Evolutionary conservation across 2,113 vertebrate species (phyloP).

Genomic region (Carettochelys insculpta): DNA sequence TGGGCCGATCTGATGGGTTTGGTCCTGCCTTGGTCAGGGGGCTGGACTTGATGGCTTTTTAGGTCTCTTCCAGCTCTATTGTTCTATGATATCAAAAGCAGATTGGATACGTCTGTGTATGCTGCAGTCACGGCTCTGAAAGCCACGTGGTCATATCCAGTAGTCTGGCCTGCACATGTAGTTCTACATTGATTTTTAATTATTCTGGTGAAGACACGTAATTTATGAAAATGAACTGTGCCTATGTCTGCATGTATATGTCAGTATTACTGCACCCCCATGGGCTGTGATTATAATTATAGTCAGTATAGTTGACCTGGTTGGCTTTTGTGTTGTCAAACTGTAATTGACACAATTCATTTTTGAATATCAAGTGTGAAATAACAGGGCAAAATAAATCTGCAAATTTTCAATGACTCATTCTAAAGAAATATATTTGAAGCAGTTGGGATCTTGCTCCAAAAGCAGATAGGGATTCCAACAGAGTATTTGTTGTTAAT

Average conservation of each 20-base stretch:
- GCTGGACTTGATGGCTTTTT: no score
- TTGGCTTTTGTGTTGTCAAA: rapidly evolving
- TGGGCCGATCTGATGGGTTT: no score
- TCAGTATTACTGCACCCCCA: rapidly evolving
- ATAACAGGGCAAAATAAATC: not conserved
- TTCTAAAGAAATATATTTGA: not conserved
- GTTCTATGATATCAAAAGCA: not conserved
- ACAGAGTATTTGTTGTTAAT: not conserved
- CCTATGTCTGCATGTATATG: not conserved
- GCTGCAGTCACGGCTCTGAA: not conserved
- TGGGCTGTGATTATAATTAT: not conserved
- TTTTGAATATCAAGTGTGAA: not conserved
- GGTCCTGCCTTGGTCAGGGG: no score
- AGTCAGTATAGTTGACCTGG: not conserved
- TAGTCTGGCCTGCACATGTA: not conserved
- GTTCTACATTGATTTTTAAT: not conserved
- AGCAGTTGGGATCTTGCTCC: not conserved
- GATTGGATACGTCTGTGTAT: not conserved
- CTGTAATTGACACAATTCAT: not conserved
- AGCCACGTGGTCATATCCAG: not conserved
- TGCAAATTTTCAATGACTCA: not conserved
- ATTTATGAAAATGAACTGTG: not conserved
- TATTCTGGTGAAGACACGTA: not conserved
- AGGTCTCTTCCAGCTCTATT: no score
- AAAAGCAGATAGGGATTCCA: not conserved